Base-by-base conservation (phyloP, 2,888 invertebrate genomes). In the Nemurella pictetii region DNA sequence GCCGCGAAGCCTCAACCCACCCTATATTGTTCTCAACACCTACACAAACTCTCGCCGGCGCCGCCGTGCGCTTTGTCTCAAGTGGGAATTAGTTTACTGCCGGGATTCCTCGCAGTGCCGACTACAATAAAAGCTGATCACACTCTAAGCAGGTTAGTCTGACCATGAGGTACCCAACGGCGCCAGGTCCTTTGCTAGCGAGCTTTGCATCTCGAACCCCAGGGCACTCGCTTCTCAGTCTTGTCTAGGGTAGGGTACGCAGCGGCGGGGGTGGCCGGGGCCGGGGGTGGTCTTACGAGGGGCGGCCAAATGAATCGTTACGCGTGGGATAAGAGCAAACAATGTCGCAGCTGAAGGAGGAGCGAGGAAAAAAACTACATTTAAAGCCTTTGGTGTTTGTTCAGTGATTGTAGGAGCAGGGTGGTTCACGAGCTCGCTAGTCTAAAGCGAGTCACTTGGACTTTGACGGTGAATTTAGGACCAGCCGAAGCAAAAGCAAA, bases 231-330 rank as follows among this genome's bases (percentile, higher is more conserved):
- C 9, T 74, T 25, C 25, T 5, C 30, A 78, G 1, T n/a, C 30
- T 78, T n/a, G 26, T 3, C 77, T 4, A 7, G 5, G 5, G 35
- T 12, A 35, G 5, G 35, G 35, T 4, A 35, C 35, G n/a, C n/a
- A 35, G 5, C 35, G 35, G 35, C 35, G 12, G 12, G 35, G 35
- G 35, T 35, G 35, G 74, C 77, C 27, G 74, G 74, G 5, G n/a
- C 74, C 26, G 7, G n/a, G 74, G 74, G 7, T 5, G 74, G 74
- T 25, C 35, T 35, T 35, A 35, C 4, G 35, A 35, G 55, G 55
- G 20, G 77, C 75, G 35, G 73, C 81, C 85, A 85, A 85, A 85
- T 85, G 85, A 85, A 75, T 85, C 85, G 85, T 85, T 82, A 85
- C 72, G 55, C 55, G 55, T 20, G 72, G 85, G 83, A 74, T 85